A percentile compares a stretch with the other conserved stretches of the same genome.
These are phyloP conservation scores for Pampus argenteus DNA, from an alignment of 2,797 vertebrate species.

Conservation along the genomic window DNA sequence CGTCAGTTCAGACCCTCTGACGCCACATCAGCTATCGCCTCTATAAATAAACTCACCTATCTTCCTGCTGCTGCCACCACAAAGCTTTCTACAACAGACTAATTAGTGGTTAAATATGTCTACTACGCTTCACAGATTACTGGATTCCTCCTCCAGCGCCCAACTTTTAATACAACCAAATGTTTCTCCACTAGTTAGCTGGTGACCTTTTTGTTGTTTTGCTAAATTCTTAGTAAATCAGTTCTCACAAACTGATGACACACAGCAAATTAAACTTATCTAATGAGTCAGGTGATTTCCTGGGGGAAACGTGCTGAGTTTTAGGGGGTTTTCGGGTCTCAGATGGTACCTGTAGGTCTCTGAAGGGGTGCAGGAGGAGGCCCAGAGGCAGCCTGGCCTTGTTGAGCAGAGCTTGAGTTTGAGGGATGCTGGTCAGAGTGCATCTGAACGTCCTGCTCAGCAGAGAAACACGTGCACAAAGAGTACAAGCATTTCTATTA, in stretches of 20 bases:
- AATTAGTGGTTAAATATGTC: not conserved
- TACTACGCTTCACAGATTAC: not conserved
- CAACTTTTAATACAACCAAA: not conserved
- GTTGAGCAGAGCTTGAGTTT: constrained; percentile 94
- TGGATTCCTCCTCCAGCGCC: not conserved
- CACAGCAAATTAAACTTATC: no score
- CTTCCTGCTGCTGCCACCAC: constrained; percentile 25
- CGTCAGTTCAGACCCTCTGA: not conserved
- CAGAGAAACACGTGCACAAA: not conserved
- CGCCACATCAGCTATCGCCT: not conserved
- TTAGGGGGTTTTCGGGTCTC: not conserved
- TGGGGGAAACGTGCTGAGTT: not conserved
- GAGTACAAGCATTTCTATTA: no score
- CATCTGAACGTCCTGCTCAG: constrained; percentile 93
- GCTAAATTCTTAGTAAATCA: no score
- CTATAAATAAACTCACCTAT: constrained; percentile 50
- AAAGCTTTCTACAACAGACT: not conserved
- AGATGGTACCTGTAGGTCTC: constrained; percentile 91
- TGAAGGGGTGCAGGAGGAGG: constrained; percentile 95
- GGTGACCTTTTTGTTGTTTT: no score
- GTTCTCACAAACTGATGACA: no score
- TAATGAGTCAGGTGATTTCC: no score
- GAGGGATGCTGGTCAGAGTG: constrained; percentile 94
- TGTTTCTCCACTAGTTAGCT: not conserved
- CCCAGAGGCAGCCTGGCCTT: constrained; percentile 97